phyloP scores from a whole-genome alignment of 2,888 invertebrate species.

The Sicus ferrugineus region DNA sequence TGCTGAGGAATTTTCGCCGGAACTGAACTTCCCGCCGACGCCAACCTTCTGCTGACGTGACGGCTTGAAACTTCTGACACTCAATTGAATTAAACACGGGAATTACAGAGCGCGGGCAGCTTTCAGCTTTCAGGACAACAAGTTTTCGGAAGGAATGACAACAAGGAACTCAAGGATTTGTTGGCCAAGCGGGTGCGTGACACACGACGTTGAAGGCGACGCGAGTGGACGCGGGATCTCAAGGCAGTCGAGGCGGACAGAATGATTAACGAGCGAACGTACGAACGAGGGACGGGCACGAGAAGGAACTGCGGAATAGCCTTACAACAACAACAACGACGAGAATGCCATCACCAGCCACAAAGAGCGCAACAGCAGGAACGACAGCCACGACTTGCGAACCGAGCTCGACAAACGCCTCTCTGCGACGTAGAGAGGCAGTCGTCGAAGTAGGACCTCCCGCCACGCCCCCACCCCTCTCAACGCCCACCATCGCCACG shows the following conservation, averaged over 20 bases:
- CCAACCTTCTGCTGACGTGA: too few species aligned
- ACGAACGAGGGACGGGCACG: slow-evolving; percentile 61
- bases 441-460: not conserved
- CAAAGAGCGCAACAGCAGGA: not conserved
- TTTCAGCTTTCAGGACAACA: slow-evolving; percentile 8
- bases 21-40: too few species aligned
- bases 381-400: not conserved
- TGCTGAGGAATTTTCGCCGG: too few species aligned
- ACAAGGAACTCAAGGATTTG: slow-evolving; percentile 43
- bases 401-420: slow-evolving; percentile 39
- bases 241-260: slow-evolving; percentile 41
- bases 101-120: slow-evolving; percentile 3
- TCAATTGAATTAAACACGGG: slow-evolving; percentile 16
- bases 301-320: slow-evolving; percentile 43
- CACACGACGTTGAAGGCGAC: slow-evolving; percentile 41
- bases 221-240: slow-evolving; percentile 18
- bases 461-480: too few species aligned
- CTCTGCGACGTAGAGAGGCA: slow-evolving; percentile 20
- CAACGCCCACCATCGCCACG: too few species aligned
- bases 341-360: slow-evolving; percentile 1
- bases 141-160: slow-evolving; percentile 47
- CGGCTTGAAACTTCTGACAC: not conserved
- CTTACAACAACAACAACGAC: slow-evolving; percentile 5
- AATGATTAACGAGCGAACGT: slow-evolving; percentile 63
- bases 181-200: slow-evolving; percentile 42